These are phyloP conservation scores for Crossocerus cetratus DNA, from an alignment of 2,888 invertebrate genomes.

Conservation along the genomic window DNA sequence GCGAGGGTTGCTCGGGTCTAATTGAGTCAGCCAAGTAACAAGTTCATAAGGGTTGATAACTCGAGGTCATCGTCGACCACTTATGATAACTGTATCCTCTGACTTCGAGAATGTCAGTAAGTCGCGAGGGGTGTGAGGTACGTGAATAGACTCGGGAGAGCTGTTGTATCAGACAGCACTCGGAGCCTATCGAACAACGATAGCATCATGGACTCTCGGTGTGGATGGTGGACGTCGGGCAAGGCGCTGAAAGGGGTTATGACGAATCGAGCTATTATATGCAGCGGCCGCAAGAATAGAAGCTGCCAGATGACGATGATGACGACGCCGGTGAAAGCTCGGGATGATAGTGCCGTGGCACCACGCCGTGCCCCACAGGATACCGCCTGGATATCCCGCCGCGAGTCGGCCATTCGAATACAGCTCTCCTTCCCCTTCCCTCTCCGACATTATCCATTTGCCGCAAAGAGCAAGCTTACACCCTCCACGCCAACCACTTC, in stretches of 20 bases:
- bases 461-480: constrained; percentile 30
- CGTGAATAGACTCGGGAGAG: no score
- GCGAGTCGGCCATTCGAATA: constrained; percentile 60
- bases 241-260: constrained; percentile 60
- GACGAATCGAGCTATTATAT: constrained; percentile 61
- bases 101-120: no score
- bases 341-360: constrained; percentile 62
- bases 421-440: constrained; percentile 12
- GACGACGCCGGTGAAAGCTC: constrained; percentile 65
- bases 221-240: constrained; percentile 34
- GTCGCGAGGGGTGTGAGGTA: no score
- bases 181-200: not conserved
- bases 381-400: constrained; percentile 62
- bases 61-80: no score
- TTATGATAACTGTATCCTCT: no score
- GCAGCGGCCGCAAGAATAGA: constrained; percentile 52
- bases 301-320: constrained; percentile 66
- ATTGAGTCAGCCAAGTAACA: no score
- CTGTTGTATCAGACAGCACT: not conserved
- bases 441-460: constrained; percentile 52
- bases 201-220: not conserved
- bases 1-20: no score
- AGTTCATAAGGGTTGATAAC: no score
- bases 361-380: constrained; percentile 67
- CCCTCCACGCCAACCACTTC: constrained; percentile 14